Evolutionary conservation across 53 echinoderm and acorn worm genomes (phyloP).

Genomic region (Crossaster papposus): DNA sequence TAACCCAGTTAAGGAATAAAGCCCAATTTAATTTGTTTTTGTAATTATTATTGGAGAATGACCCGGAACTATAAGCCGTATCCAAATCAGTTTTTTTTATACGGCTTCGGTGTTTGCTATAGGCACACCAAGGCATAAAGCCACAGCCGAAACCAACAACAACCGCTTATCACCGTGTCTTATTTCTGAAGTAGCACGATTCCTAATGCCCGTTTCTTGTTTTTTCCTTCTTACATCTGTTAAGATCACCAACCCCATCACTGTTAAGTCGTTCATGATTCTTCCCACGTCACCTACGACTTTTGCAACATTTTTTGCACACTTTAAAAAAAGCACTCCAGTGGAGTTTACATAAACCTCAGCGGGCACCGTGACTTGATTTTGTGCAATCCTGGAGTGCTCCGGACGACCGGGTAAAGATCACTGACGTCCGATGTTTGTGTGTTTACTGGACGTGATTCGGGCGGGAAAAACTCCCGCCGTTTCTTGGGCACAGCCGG

Average conservation of each 20-base stretch:
- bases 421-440: background rate
- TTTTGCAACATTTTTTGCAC: background rate
- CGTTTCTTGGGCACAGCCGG: constrained; percentile 9
- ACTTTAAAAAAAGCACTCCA: background rate
- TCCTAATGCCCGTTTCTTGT: too few species aligned
- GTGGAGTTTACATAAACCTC: background rate
- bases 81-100: too few species aligned
- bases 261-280: background rate
- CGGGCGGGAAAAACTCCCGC: constrained; percentile 2
- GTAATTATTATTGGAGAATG: too few species aligned
- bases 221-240: too few species aligned
- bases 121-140: too few species aligned
- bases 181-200: too few species aligned
- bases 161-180: too few species aligned
- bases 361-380: background rate
- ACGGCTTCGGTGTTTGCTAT: too few species aligned
- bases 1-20: too few species aligned
- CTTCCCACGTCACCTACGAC: background rate
- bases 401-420: background rate
- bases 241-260: background rate
- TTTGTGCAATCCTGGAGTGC: background rate
- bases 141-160: too few species aligned
- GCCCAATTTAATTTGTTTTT: too few species aligned
- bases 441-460: constrained; percentile 30
- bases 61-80: too few species aligned